These are phyloP conservation scores for Carapus acus DNA, from an alignment of 2,797 vertebrate genomes.

Conservation along the genomic window DNA sequence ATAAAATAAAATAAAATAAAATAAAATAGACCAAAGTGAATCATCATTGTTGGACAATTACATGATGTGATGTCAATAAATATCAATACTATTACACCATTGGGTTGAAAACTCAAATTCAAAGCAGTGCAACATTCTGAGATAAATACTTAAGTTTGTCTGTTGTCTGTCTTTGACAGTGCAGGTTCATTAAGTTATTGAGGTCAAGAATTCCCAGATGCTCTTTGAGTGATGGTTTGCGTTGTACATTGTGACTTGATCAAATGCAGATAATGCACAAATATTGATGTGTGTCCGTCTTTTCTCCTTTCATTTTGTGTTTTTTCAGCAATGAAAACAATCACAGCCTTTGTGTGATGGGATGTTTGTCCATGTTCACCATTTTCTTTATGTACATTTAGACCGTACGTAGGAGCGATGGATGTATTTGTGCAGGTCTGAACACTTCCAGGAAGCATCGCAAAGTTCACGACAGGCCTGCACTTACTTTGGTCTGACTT, in stretches of 20 bases:
- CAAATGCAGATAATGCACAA: constrained; percentile 26
- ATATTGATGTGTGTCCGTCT: constrained; percentile 6
- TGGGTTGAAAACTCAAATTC: constrained; percentile 10
- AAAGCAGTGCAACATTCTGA: neutral
- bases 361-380: constrained; percentile 15
- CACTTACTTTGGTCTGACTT: too few species aligned
- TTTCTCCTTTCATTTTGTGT: constrained; percentile 11
- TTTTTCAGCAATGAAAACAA: constrained; percentile 15
- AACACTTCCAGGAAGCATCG: constrained; percentile 33
- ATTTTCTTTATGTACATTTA: constrained; percentile 36
- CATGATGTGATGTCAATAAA: neutral
- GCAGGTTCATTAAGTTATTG: too few species aligned
- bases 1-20: too few species aligned
- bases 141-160: constrained; percentile 19
- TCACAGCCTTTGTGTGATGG: constrained; percentile 15
- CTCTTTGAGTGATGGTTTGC: too few species aligned
- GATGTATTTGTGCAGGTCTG: too few species aligned
- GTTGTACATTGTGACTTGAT: too few species aligned
- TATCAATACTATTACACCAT: constrained; percentile 19
- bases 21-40: too few species aligned
- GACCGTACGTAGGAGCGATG: constrained; percentile 26
- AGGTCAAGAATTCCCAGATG: too few species aligned
- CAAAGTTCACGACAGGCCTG: constrained; percentile 6
- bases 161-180: constrained; percentile 36
- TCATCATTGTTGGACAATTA: too few species aligned